phyloP scores from a whole-genome alignment of 2,113 vertebrate species.

The Argyrosomus japonicus region DNA sequence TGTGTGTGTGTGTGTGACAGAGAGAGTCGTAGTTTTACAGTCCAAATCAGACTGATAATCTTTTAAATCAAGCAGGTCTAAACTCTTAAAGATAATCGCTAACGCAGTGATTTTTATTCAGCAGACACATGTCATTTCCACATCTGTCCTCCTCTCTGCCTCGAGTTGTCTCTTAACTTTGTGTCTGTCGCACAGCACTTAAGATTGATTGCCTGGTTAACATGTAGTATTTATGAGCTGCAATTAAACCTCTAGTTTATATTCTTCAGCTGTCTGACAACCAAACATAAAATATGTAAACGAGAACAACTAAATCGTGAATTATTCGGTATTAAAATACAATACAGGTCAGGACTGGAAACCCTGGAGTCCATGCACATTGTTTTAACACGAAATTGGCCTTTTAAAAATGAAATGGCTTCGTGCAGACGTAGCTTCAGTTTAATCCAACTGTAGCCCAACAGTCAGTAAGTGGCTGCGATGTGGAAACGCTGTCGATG shows the following conservation, averaged over 20 bases:
- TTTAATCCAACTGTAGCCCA: neutral
- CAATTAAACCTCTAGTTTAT: neutral
- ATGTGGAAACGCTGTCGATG: conserved; percentile 1
- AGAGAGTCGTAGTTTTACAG: conserved; percentile 6
- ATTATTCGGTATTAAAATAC: neutral
- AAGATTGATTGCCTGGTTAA: neutral
- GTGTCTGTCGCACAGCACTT: neutral
- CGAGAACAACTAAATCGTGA: neutral
- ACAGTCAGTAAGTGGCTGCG: too few relatives aligned
- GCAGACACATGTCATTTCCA: neutral
- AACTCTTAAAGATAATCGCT: conserved; percentile 36
- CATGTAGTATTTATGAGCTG: too few relatives aligned
- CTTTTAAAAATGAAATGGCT: neutral
- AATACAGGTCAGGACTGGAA: neutral
- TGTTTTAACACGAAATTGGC: neutral
- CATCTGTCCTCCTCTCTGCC: neutral
- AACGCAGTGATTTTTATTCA: conserved; percentile 27
- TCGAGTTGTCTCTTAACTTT: conserved; percentile 16
- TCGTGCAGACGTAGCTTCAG: neutral
- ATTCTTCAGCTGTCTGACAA: neutral
- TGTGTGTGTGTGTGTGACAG: conserved; percentile 17
- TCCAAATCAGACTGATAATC: conserved; percentile 36
- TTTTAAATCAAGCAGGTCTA: conserved; percentile 7
- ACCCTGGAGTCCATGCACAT: neutral
- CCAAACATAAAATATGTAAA: neutral